These are phyloP conservation scores for Erpornis zantholeuca DNA, from an alignment of 2,113 vertebrate species.

Conservation along the genomic window DNA sequence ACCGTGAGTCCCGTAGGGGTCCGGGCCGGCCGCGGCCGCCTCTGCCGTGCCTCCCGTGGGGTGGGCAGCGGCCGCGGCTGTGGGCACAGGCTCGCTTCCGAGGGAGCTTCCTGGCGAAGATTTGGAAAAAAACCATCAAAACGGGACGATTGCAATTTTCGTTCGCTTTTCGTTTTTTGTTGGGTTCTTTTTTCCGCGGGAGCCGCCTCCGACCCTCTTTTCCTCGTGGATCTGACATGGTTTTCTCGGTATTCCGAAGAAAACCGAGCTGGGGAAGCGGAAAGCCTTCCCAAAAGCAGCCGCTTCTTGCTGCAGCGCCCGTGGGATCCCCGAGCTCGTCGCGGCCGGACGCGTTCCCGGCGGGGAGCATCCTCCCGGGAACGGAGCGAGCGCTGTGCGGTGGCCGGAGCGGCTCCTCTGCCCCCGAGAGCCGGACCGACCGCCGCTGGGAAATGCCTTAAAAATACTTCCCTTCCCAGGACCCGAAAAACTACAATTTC, in stretches of 20 bases:
- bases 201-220: background rate
- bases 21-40: background rate
- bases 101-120: background rate
- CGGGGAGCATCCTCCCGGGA: background rate
- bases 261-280: background rate
- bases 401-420: background rate
- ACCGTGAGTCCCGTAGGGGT: background rate
- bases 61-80: background rate
- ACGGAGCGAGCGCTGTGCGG: background rate
- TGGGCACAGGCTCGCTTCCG: background rate
- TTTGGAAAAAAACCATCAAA: background rate
- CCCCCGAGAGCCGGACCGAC: background rate
- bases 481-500: background rate
- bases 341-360: too few relatives aligned
- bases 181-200: rapidly evolving
- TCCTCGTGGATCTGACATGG: background rate
- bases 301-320: background rate
- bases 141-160: background rate
- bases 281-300: background rate
- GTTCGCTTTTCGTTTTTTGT: background rate
- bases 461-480: background rate
- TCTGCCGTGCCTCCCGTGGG: background rate
- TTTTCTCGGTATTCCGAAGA: background rate
- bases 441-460: background rate
- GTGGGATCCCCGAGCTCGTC: background rate